Percentiles rank a stretch among this genome's conserved stretches.
phyloP scores from a whole-genome alignment of 1,140 invertebrate genomes.

The Aradophagus sp. region DNA sequence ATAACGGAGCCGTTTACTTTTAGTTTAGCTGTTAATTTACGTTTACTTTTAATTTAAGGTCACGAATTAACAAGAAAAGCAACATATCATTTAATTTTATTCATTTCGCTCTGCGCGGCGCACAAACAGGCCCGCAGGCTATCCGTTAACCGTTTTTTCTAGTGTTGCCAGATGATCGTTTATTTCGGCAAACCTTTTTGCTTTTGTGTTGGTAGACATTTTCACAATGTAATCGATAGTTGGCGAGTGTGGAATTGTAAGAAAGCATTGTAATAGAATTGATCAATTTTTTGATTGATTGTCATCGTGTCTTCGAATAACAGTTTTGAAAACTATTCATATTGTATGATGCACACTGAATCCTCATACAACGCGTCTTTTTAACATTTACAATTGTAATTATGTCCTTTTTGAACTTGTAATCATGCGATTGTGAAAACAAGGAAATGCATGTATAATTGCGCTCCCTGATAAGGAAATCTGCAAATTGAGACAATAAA shows the following conservation, averaged over 20 bases:
- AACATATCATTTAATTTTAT: constrained; percentile 75
- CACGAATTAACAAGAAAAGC: constrained; percentile 72
- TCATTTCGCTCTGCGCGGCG: constrained; percentile 61
- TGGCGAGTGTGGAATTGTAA: constrained; percentile 10
- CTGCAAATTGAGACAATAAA: constrained; percentile 48
- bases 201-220: constrained; percentile 47
- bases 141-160: constrained; percentile 53
- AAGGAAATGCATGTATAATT: constrained; percentile 9
- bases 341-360: background rate
- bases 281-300: too few relatives aligned
- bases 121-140: constrained; percentile 55
- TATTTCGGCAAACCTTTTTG: constrained; percentile 38
- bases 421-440: constrained; percentile 6
- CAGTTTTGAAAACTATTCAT: constrained; percentile 2
- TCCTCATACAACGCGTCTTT: background rate
- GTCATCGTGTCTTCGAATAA: background rate
- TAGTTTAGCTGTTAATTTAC: constrained; percentile 65
- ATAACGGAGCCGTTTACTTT: constrained; percentile 52
- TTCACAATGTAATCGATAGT: constrained; percentile 3
- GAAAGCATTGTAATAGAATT: too few relatives aligned
- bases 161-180: constrained; percentile 50
- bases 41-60: constrained; percentile 62
- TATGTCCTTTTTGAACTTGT: constrained; percentile 1
- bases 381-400: background rate
- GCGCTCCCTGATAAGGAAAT: constrained; percentile 24